These are phyloP conservation scores for Drosophila atripex DNA, from an alignment of 2,888 invertebrate species.

Conservation along the genomic window DNA sequence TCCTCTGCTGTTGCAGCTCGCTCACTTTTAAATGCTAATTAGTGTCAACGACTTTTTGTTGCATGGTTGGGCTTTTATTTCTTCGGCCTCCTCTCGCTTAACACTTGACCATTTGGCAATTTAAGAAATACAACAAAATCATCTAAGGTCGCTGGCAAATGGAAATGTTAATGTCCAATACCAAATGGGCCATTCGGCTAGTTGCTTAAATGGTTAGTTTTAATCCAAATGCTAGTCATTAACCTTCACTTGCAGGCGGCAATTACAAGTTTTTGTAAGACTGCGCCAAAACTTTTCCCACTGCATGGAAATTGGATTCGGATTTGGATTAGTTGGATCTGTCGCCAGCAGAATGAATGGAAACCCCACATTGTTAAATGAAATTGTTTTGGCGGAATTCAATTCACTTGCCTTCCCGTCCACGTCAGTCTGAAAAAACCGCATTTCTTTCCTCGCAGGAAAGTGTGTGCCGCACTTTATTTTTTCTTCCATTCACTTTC, in stretches of 20 bases:
- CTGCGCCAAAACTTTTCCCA: constrained; percentile 26
- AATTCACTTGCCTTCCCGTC: constrained; percentile 1
- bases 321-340: constrained; percentile 11
- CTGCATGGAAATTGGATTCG: constrained; percentile 15
- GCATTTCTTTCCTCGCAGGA: neutral
- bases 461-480: neutral
- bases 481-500: neutral
- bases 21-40: constrained; percentile 71
- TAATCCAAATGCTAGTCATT: constrained; percentile 33
- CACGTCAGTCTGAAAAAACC: neutral
- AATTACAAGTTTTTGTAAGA: constrained; percentile 33
- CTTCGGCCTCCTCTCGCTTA: constrained; percentile 28
- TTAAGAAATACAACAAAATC: constrained; percentile 28
- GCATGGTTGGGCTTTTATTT: constrained; percentile 17
- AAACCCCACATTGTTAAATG: neutral
- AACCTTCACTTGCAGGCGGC: constrained; percentile 36
- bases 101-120: constrained; percentile 65
- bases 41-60: constrained; percentile 68
- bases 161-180: constrained; percentile 33
- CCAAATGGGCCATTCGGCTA: constrained; percentile 5
- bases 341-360: constrained; percentile 8
- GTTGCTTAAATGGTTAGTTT: constrained; percentile 4
- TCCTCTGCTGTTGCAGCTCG: constrained; percentile 29
- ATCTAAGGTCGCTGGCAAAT: constrained; percentile 41
- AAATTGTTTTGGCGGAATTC: neutral